Evolutionary conservation across 2,797 vertebrate species (phyloP).

Genomic region (Cossypha heuglini): DNA sequence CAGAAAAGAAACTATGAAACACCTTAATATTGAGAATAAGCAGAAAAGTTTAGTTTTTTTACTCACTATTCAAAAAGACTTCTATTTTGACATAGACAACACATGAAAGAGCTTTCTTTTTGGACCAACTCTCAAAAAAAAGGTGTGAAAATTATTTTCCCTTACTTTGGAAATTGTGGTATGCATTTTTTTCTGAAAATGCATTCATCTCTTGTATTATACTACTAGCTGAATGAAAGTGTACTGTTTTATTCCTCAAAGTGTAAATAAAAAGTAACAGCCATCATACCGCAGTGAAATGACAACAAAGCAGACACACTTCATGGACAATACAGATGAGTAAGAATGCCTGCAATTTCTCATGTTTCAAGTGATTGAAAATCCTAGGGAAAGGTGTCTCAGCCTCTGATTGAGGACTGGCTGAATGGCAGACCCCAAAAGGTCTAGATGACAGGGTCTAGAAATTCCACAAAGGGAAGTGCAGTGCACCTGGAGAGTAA

Average conservation of each 20-base stretch:
- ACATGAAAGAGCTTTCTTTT: not conserved
- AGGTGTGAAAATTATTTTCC: not conserved
- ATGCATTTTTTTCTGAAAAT: not conserved
- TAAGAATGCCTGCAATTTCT: not conserved
- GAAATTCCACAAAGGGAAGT: not conserved
- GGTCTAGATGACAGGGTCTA: not conserved
- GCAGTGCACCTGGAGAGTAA: not conserved
- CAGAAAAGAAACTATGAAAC: not conserved
- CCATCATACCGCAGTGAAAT: not conserved
- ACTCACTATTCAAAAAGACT: not conserved
- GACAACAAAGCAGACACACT: not conserved
- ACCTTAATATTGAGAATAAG: not conserved
- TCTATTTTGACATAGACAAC: not conserved
- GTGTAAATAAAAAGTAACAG: not conserved
- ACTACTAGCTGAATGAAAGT: not conserved
- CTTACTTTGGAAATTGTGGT: not conserved
- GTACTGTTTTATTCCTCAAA: not conserved
- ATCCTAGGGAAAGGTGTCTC: not conserved
- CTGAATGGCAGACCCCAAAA: not conserved
- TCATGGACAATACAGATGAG: not conserved
- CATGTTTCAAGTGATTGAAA: not conserved
- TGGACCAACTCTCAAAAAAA: not conserved
- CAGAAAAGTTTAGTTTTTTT: not conserved
- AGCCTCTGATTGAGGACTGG: not conserved
- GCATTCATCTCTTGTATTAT: not conserved